phyloP scores from a whole-genome alignment of 2,888 invertebrate genomes.

The Glyphotaelius pellucidus region DNA sequence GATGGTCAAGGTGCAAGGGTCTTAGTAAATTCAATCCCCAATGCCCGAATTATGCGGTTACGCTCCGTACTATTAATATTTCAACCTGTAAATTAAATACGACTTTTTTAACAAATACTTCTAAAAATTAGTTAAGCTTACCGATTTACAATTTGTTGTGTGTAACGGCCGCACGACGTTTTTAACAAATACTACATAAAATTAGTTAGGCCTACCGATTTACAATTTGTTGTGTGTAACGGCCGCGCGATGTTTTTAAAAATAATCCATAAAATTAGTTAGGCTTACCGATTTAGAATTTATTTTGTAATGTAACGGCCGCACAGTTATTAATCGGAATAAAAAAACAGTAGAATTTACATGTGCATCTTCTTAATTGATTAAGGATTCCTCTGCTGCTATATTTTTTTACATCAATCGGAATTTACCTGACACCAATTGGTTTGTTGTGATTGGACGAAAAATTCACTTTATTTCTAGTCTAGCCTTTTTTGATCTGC shows the following conservation, averaged over 20 bases:
- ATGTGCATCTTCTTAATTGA: not conserved
- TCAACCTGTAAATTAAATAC: no score
- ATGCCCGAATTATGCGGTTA: no score
- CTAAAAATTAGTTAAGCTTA: no score
- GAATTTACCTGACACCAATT: not conserved
- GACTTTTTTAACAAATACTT: no score
- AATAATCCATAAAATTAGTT: no score
- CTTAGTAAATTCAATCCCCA: no score
- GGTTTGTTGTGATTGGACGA: not conserved
- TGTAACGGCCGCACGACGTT: not conserved
- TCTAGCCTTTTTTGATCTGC: not conserved
- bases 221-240: not conserved
- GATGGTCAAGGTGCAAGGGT: not conserved
- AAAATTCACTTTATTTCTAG: not conserved
- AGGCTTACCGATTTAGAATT: not conserved
- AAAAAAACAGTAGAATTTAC: not conserved
- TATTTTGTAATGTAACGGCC: not conserved
- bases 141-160: not conserved
- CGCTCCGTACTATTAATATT: no score
- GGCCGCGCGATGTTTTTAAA: no score
- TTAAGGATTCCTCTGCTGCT: no score
- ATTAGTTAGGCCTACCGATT: no score
- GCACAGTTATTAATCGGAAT: not conserved
- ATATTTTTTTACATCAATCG: not conserved
- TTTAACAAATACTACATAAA: no score